Evolutionary conservation across 2,113 vertebrate genomes (phyloP).

Genomic region (Odobenus rosmarus): DNA sequence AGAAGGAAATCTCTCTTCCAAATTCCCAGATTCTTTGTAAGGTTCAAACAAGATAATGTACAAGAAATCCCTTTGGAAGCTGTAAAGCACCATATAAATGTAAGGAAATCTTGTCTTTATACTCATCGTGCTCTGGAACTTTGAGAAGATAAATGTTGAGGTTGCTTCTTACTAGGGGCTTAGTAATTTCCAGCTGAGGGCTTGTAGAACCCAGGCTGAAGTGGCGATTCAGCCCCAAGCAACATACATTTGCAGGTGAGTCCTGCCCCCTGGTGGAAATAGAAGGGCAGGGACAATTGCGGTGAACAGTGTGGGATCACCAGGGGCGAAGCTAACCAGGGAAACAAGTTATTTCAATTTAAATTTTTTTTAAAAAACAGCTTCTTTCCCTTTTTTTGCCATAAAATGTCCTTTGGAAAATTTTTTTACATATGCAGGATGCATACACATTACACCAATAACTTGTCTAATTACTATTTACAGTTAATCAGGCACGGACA

Average conservation of each 20-base stretch:
- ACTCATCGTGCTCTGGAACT: neutral
- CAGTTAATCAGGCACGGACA: neutral
- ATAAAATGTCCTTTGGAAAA: neutral
- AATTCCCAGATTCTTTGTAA: neutral
- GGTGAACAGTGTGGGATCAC: rapidly evolving
- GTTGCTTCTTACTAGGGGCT: neutral
- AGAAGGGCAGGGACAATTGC: neutral
- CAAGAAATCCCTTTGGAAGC: neutral
- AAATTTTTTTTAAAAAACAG: neutral
- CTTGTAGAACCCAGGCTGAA: neutral
- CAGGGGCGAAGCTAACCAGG: rapidly evolving
- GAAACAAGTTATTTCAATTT: neutral
- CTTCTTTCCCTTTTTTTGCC: neutral
- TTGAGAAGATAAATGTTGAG: neutral
- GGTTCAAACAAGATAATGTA: neutral
- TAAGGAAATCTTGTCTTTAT: neutral
- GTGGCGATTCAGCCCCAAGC: rapidly evolving
- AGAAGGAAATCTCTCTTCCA: neutral
- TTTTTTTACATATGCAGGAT: slow-evolving; percentile 20
- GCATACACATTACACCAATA: neutral
- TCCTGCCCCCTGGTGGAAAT: slow-evolving; percentile 67
- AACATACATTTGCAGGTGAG: slow-evolving; percentile 48
- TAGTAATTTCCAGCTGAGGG: neutral
- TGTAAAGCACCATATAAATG: neutral
- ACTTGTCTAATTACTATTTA: slow-evolving; percentile 31